Base-by-base conservation (phyloP, 2,888 invertebrate species). In the Spisula solida region DNA sequence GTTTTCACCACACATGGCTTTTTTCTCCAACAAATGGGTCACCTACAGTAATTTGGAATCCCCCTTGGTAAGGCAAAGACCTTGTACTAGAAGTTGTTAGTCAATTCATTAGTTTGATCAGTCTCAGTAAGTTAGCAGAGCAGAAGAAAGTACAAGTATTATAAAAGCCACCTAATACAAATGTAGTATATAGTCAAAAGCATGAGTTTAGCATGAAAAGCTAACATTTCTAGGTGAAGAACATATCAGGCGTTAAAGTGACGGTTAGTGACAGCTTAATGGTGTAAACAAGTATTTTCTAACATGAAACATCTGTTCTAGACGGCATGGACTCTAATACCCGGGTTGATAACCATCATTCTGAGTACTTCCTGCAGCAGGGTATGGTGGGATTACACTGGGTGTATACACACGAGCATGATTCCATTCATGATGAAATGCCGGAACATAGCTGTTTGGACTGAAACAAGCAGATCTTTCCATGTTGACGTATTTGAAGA, bases 391-490 rank as follows among this genome's bases (percentile, higher is more conserved):
- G n/a, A 85, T 70, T 47, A 78, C 4, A 56, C 79, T 80, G 70
- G 60, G 41, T 29, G 41, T 12, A 79, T 86, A 82, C 41, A 81
- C 66, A 55, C 79, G 78, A 16, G 80, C 60, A 83, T 78, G 79
- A 81, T 91, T 83, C 82, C 82, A 87, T 29, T 78, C 41, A 55
- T 89, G 89, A 78, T 91, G 91, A 51, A 86, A 89, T 41, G 91
- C 89, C 55, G 91, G 91, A 20, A 89, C 91, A 86, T 86, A 91
- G 66, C 86, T 89, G 66, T 80, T 88, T 25, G 91, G 91, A 78
- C 91, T 91, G 89, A 86, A 91, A 90, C 34, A 20, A 29, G 29
- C 20, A 75, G n/a, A 34, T 75, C 75, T 75, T 14, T 75, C 75
- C 70, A 60, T 51, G 51, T 51, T 51, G 5, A 25, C 25, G 60